Evolutionary conservation across 2,797 vertebrate species (phyloP).

Genomic region (Synaphobranchus kaupii): DNA sequence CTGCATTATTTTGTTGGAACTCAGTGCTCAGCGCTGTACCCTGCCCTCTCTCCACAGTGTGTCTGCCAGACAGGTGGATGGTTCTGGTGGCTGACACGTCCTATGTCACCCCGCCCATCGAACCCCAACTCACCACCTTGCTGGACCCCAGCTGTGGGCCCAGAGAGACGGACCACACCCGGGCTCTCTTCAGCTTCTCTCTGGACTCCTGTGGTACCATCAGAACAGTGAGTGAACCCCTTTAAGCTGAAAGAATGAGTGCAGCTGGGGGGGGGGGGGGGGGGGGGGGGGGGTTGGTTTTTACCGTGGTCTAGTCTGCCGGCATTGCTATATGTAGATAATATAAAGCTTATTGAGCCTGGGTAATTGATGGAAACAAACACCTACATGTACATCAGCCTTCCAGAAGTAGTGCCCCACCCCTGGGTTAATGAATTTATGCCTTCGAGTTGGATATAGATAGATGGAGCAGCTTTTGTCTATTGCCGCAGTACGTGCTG

Average conservation of each 20-base stretch:
- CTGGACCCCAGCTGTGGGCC: constrained; percentile 67
- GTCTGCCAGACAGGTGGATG: constrained; percentile 64
- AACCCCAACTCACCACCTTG: constrained; percentile 65
- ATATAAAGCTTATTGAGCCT: neutral
- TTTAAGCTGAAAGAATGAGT: neutral
- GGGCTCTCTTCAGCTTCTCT: constrained; percentile 65
- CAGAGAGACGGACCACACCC: constrained; percentile 52
- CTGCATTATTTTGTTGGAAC: neutral
- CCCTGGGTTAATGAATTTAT: neutral
- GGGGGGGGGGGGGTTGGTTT: neutral
- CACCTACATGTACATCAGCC: neutral
- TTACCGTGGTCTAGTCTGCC: neutral
- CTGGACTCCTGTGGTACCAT: constrained; percentile 67
- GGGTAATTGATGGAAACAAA: neutral
- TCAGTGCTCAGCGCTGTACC: neutral
- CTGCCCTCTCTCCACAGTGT: constrained; percentile 47
- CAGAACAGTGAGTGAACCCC: constrained; percentile 53
- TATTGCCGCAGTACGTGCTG: too few relatives aligned
- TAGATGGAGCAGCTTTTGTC: too few relatives aligned
- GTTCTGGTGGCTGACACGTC: constrained; percentile 58
- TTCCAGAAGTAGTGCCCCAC: neutral
- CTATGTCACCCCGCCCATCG: constrained; percentile 55
- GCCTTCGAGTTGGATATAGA: neutral
- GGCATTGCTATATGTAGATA: neutral
- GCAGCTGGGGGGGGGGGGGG: neutral